A percentile compares a stretch with the other conserved stretches of the same genome.
Evolutionary conservation across 2,113 vertebrate genomes (phyloP).

Genomic region (Hippocampus barbouri): DNA sequence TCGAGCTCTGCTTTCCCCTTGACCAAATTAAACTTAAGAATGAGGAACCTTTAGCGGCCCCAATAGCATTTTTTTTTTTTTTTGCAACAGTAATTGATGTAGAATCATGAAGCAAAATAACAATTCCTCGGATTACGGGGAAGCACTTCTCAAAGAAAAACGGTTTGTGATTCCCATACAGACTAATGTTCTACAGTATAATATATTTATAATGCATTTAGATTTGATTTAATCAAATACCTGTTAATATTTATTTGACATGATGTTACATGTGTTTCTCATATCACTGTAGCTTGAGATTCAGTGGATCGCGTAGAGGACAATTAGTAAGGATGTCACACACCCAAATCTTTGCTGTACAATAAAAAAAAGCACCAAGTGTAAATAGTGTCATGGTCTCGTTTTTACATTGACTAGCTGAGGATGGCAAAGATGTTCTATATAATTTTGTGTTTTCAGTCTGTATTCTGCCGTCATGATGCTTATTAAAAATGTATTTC

Average conservation of each 20-base stretch:
- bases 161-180: too few relatives aligned
- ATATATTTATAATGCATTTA: not conserved
- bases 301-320: not conserved
- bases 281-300: not conserved
- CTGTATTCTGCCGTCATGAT: conserved; percentile 72
- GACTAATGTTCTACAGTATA: too few relatives aligned
- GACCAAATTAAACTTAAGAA: too few relatives aligned
- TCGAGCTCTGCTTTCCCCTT: too few relatives aligned
- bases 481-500: conserved; percentile 82
- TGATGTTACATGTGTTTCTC: not conserved
- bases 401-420: conserved; percentile 10
- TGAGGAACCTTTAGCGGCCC: too few relatives aligned
- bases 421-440: conserved; percentile 59
- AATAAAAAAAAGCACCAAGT: conserved; percentile 39
- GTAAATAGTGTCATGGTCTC: conserved; percentile 38
- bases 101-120: too few relatives aligned
- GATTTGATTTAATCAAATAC: too few relatives aligned
- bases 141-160: too few relatives aligned
- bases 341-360: conserved; percentile 41
- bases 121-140: too few relatives aligned
- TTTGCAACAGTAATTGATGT: too few relatives aligned
- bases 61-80: too few relatives aligned
- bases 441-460: conserved; percentile 78
- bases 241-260: not conserved
- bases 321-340: conserved; percentile 14